Evolutionary conservation across 2,888 invertebrate species (phyloP), one percentile per base, ranked within the genome.

Genomic region (Masnerella sp.): DNA sequence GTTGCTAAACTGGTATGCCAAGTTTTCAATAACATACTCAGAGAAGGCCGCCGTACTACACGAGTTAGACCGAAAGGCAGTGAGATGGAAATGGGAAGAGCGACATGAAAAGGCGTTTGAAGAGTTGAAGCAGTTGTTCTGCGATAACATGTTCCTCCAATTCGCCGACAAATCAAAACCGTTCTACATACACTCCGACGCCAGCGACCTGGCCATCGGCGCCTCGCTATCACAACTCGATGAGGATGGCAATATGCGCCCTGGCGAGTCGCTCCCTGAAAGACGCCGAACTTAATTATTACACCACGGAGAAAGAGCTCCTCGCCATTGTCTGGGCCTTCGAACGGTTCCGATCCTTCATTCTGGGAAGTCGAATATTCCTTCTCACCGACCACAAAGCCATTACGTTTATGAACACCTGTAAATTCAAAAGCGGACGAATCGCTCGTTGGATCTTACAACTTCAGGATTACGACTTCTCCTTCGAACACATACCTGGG

Each of bases 391-490:
- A 47, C 15, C 17, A 47, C n/a, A 47, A 47, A 17, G 28, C 47
- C 0, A 14, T 47, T 1, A 47, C 47, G 0, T 47, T 47, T n/a
- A 30, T 47, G 47, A 47, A 47, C 8, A 5, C 47, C 2, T 47
- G 47, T 14, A 20, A 11, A 8, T 15, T 47, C 5, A 30, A 30
- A 32, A 47, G 17, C 14, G 5, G 8, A 15, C 7, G 47, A 2
- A 30, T 47, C 5, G 28, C 47, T 1, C 0, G 47, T 1, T 47
- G 47, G 47, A n/a, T 47, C 1, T 8, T 47, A 14, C 14, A 30
- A 5, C 1, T 47, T 1, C 47, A 47, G 15, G 47, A 47, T n/a
- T 47, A 17, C 11, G 47, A 47, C 22, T 9, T 30, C 1, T 1
- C 0, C 1, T 1, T 47, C 2, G 3, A 47, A 5, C 47, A 47